phyloP scores from a whole-genome alignment of 2,888 invertebrate species.

The Willowsia nigromaculata region DNA sequence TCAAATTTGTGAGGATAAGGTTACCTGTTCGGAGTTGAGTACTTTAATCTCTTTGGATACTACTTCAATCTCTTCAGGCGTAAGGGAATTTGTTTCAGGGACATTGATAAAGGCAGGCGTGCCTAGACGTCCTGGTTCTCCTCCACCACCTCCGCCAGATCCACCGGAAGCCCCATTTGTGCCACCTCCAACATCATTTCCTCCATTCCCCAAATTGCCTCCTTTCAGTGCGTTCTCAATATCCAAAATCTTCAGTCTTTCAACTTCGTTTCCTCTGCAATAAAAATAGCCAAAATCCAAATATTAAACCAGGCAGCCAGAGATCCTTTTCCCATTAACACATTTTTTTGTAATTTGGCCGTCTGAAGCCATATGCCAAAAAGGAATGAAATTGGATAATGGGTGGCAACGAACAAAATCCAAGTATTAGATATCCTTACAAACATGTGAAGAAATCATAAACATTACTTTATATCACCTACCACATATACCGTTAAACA shows the following conservation, averaged over 20 bases:
- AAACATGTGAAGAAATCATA: background rate
- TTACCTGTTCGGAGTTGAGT: constrained; percentile 77
- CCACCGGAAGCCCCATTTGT: constrained; percentile 49
- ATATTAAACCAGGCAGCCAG: background rate
- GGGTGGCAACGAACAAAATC: background rate
- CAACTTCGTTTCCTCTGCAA: constrained; percentile 61
- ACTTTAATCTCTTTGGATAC: constrained; percentile 74
- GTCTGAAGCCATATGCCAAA: background rate
- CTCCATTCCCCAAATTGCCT: constrained; percentile 46
- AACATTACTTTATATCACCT: background rate
- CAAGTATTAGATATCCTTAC: background rate
- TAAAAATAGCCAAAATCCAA: background rate
- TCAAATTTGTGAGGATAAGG: background rate
- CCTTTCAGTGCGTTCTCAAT: constrained; percentile 60
- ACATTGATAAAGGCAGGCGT: constrained; percentile 78
- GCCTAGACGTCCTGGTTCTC: constrained; percentile 76
- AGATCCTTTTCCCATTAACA: background rate
- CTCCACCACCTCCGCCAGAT: constrained; percentile 68
- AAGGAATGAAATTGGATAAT: background rate
- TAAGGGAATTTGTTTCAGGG: constrained; percentile 75
- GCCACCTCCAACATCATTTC: constrained; percentile 59
- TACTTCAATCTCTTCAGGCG: constrained; percentile 76
- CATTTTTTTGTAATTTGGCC: background rate
- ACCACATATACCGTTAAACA: background rate
- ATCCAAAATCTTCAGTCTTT: constrained; percentile 72